phyloP scores from a whole-genome alignment of 2,888 invertebrate species.

The Philereme transversata region DNA sequence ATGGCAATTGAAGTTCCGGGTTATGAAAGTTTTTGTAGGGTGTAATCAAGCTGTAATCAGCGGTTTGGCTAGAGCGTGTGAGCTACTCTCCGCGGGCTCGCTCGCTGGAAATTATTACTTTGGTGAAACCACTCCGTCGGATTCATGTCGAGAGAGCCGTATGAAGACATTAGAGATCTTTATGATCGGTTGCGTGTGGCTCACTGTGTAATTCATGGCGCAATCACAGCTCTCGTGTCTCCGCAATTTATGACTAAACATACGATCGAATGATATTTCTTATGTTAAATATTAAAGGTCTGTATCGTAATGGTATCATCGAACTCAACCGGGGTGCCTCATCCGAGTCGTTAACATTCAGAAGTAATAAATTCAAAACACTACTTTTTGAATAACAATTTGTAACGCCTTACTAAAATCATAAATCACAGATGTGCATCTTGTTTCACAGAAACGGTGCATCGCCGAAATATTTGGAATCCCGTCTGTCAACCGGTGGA shows the following conservation, averaged over 20 bases:
- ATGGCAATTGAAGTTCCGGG: conserved; percentile 79
- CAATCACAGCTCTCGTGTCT: conserved; percentile 67
- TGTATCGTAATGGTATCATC: conserved; percentile 31
- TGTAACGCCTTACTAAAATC: conserved; percentile 68
- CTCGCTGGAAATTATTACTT: conserved; percentile 72
- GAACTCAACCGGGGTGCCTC: conserved; percentile 38
- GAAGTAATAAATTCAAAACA: conserved; percentile 61
- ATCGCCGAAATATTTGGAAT: conserved; percentile 79
- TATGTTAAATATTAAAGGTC: conserved; percentile 38
- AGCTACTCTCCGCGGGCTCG: conserved; percentile 63
- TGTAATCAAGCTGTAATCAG: conserved; percentile 80
- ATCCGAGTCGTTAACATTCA: conserved; percentile 47
- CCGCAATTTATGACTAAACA: conserved; percentile 65
- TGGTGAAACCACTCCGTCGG: conserved; percentile 62
- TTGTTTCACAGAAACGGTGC: conserved; percentile 74
- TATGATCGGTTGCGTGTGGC: conserved; percentile 75
- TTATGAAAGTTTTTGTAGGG: conserved; percentile 79
- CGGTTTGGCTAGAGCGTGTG: conserved; percentile 76
- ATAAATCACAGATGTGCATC: conserved; percentile 73
- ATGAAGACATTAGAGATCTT: conserved; percentile 80
- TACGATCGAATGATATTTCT: conserved; percentile 56
- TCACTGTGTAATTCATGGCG: conserved; percentile 65
- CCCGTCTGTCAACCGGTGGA: conserved; percentile 73
- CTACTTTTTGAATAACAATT: conserved; percentile 68
- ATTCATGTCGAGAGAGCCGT: conserved; percentile 62